Conservation (phyloP, 2,113 vertebrate genomes). For the Nanorana parkeri region DNA sequence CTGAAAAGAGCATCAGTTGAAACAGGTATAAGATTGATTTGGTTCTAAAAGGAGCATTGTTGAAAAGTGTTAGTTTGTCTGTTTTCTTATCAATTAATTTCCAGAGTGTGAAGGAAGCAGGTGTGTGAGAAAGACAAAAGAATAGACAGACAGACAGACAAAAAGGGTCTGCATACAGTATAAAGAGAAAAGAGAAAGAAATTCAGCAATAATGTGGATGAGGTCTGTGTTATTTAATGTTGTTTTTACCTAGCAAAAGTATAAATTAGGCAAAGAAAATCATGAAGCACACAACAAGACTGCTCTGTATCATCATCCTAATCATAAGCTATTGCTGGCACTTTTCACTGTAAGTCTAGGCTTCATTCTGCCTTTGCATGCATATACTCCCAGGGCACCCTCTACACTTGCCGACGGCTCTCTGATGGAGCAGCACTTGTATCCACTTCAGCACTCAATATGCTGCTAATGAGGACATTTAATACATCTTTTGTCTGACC, state of each 20-base stretch:
- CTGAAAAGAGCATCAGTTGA: too few relatives aligned
- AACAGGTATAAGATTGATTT: too few relatives aligned
- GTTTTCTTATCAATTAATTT: too few relatives aligned
- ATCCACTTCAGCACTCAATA: conserved; percentile 59
- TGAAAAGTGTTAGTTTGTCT: too few relatives aligned
- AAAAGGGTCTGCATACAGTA: too few relatives aligned
- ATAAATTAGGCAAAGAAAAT: not conserved
- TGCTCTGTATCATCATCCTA: not conserved
- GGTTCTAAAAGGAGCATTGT: too few relatives aligned
- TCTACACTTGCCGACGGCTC: conserved; percentile 36
- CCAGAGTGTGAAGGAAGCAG: too few relatives aligned
- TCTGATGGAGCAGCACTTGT: conserved; percentile 56
- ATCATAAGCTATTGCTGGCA: not conserved
- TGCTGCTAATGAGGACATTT: conserved; percentile 60
- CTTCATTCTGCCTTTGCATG: conserved; percentile 16
- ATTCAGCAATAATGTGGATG: too few relatives aligned
- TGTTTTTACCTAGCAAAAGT: not conserved
- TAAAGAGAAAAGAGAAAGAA: too few relatives aligned
- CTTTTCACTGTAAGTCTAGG: not conserved
- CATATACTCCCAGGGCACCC: conserved; percentile 18
- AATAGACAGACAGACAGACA: too few relatives aligned
- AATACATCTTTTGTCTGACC: conserved; percentile 56
- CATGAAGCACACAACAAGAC: not conserved
- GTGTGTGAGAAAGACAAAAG: too few relatives aligned
- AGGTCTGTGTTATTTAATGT: too few relatives aligned